phyloP scores from a whole-genome alignment of 2,888 invertebrate species.

The Digitonthophagus gazella region DNA sequence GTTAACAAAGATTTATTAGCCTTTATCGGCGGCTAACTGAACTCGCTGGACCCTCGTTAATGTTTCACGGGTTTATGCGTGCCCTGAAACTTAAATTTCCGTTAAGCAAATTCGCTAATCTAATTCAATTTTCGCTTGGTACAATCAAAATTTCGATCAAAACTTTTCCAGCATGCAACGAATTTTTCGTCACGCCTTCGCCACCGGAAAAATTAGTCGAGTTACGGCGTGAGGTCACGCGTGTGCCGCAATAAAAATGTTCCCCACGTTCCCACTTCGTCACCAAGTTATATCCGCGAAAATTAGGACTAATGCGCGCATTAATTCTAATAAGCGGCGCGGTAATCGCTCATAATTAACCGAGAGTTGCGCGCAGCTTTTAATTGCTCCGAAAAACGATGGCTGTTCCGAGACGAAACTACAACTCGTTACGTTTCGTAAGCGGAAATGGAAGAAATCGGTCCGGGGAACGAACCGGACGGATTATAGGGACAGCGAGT shows the following conservation, averaged over 20 bases:
- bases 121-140: not conserved
- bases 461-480: not conserved
- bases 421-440: conserved; percentile 1
- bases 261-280: not conserved
- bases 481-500: conserved; percentile 18
- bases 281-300: not conserved
- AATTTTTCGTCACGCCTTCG: not conserved
- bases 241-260: not conserved
- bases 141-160: not conserved
- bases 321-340: not conserved
- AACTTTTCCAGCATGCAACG: not conserved
- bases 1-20: conserved; percentile 51
- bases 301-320: not conserved
- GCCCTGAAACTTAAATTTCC: not conserved
- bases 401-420: not conserved
- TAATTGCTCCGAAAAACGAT: not conserved
- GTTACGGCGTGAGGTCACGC: not conserved
- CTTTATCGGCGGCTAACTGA: conserved; percentile 26
- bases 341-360: not conserved
- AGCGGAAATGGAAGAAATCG: conserved; percentile 11
- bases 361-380: not conserved
- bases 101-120: not conserved
- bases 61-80: not conserved
- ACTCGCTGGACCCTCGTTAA: conserved; percentile 16
- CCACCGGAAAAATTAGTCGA: not conserved